These are phyloP conservation scores for Neoaliturus tenellus DNA, from an alignment of 2,888 invertebrate species.

Conservation along the genomic window DNA sequence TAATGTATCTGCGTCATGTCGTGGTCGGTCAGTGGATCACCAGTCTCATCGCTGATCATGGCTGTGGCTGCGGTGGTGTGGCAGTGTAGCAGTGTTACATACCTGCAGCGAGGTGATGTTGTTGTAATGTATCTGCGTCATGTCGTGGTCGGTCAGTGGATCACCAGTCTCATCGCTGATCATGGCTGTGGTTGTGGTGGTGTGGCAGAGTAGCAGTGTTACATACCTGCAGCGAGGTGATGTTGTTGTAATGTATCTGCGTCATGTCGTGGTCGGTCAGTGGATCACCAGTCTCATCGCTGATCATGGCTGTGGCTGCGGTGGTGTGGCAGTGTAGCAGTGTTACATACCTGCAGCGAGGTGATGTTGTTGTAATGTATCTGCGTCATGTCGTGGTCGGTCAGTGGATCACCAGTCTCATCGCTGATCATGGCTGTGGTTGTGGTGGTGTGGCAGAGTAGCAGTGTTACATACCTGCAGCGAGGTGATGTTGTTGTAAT, in stretches of 20 bases:
- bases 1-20: slow-evolving; percentile 97
- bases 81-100: no score
- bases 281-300: slow-evolving; percentile 96
- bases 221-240: slow-evolving; percentile 93
- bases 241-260: slow-evolving; percentile 93
- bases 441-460: no score
- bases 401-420: slow-evolving; percentile 94
- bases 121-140: slow-evolving; percentile 95
- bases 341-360: slow-evolving; percentile 90
- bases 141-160: slow-evolving; percentile 94
- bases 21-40: slow-evolving; percentile 94
- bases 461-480: no score
- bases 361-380: slow-evolving; percentile 95
- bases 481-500: slow-evolving; percentile 94
- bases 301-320: no score
- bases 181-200: no score
- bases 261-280: slow-evolving; percentile 96
- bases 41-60: slow-evolving; percentile 97
- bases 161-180: slow-evolving; percentile 98
- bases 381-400: slow-evolving; percentile 95
- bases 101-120: slow-evolving; percentile 94
- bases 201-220: no score
- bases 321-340: no score
- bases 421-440: no score
- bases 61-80: no score